These are phyloP conservation scores for Talpa occidentalis DNA, from an alignment of 2,113 vertebrate species.

Conservation along the genomic window DNA sequence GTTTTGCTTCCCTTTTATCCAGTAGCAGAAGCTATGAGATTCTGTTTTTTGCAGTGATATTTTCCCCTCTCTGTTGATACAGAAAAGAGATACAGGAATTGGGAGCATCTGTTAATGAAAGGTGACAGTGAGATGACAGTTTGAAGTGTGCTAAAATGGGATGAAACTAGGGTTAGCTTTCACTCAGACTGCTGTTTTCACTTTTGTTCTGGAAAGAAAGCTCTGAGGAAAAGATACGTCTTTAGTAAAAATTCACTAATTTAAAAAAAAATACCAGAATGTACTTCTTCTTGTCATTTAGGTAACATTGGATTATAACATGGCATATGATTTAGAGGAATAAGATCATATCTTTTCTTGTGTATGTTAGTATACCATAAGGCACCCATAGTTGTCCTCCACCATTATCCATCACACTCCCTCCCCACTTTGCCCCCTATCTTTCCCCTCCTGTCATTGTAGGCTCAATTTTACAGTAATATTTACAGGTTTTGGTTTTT, in stretches of 20 bases:
- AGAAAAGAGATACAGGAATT: not conserved
- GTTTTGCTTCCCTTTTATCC: not conserved
- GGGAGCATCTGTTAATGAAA: not conserved
- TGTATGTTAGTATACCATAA: too few relatives aligned
- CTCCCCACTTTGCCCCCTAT: too few relatives aligned
- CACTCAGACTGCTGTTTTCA: not conserved
- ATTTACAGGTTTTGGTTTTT: too few relatives aligned
- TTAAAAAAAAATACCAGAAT: not conserved
- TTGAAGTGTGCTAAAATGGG: not conserved
- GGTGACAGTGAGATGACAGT: not conserved
- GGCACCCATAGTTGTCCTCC: too few relatives aligned
- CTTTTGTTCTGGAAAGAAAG: not conserved
- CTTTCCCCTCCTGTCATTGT: too few relatives aligned
- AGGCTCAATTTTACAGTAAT: too few relatives aligned
- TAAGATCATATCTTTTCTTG: too few relatives aligned
- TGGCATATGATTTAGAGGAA: too few relatives aligned
- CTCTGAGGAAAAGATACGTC: not conserved
- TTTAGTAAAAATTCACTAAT: conserved; percentile 35
- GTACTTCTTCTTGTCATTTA: too few relatives aligned
- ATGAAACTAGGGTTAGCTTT: not conserved
- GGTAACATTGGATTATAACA: too few relatives aligned
- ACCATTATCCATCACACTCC: too few relatives aligned
- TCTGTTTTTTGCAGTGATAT: not conserved
- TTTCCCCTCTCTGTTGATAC: not conserved
- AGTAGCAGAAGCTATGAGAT: not conserved